phyloP scores from a whole-genome alignment of 2,888 invertebrate species.

The Agrotis ipsilon region DNA sequence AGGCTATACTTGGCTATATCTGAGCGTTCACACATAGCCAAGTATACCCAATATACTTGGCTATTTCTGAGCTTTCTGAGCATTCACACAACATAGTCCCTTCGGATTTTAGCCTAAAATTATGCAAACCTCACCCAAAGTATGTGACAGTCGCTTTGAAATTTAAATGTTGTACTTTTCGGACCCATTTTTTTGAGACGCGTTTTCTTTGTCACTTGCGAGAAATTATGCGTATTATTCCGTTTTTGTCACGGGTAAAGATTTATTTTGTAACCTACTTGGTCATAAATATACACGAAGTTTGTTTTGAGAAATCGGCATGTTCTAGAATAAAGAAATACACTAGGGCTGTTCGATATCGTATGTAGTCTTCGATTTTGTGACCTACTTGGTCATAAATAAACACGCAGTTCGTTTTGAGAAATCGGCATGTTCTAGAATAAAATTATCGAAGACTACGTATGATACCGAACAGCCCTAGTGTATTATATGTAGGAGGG shows the following conservation, averaged over 20 bases:
- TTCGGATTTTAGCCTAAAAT: slow-evolving; percentile 52
- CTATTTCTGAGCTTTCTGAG: slow-evolving; percentile 68
- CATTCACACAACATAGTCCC: slow-evolving; percentile 63
- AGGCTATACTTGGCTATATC: slow-evolving; percentile 54
- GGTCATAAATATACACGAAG: too few species aligned
- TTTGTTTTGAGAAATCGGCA: too few species aligned
- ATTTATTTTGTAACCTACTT: slow-evolving; percentile 4
- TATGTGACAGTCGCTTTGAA: slow-evolving; percentile 59
- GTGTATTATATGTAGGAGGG: too few species aligned
- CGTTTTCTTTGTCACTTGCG: slow-evolving; percentile 44
- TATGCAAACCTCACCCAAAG: slow-evolving; percentile 57
- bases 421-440: too few species aligned
- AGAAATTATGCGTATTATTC: slow-evolving; percentile 50
- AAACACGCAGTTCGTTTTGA: too few species aligned
- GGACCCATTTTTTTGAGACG: slow-evolving; percentile 48
- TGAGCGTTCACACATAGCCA: slow-evolving; percentile 61
- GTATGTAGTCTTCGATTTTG: too few species aligned
- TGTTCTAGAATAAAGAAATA: too few species aligned
- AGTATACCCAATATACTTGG: slow-evolving; percentile 32
- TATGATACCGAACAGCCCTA: too few species aligned
- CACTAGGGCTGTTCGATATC: too few species aligned
- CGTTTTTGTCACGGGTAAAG: slow-evolving; percentile 35
- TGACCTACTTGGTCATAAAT: background rate
- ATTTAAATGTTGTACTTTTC: slow-evolving; percentile 59
- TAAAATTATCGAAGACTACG: too few species aligned